A percentile compares a stretch with the other conserved stretches of the same genome.
Conservation (phyloP, 2,888 invertebrate species). For the Agrenia bidenticulata region DNA sequence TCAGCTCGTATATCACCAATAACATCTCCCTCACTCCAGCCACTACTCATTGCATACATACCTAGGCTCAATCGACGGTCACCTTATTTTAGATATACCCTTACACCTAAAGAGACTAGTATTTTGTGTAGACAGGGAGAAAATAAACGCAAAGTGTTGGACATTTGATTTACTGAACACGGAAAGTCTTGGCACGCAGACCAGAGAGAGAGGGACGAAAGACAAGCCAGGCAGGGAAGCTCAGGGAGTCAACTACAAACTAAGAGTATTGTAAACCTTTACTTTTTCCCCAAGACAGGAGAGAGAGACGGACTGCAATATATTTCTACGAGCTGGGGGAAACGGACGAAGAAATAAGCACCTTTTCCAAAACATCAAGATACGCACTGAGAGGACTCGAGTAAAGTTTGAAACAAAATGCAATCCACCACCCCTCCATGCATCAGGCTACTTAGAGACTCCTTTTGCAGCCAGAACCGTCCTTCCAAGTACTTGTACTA, state of each 20-base stretch:
- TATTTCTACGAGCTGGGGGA: too few species aligned
- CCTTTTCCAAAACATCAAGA: not conserved
- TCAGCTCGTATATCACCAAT: conserved; percentile 6
- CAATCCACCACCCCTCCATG: not conserved
- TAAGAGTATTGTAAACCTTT: not conserved
- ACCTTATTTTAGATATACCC: too few species aligned
- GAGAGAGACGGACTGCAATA: not conserved
- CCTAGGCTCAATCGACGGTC: not conserved
- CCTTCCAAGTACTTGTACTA: not conserved
- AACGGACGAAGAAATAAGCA: conserved; percentile 5
- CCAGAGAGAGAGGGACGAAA: not conserved
- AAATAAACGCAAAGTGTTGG: conserved; percentile 4
- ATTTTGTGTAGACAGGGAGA: conserved; percentile 1
- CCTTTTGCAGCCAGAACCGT: not conserved
- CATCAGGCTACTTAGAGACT: not conserved
- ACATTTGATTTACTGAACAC: conserved; percentile 19
- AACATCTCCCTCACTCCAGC: not conserved
- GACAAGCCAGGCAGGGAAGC: not conserved
- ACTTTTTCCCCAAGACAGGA: not conserved
- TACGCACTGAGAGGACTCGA: not conserved
- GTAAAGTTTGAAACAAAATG: conserved; percentile 4
- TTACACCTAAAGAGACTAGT: not conserved
- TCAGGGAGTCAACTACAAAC: too few species aligned
- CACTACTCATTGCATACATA: not conserved
- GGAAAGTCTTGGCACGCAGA: conserved; percentile 9